Evolutionary conservation across 2,797 vertebrate species (phyloP).

Genomic region (Centroberyx gerrardi): DNA sequence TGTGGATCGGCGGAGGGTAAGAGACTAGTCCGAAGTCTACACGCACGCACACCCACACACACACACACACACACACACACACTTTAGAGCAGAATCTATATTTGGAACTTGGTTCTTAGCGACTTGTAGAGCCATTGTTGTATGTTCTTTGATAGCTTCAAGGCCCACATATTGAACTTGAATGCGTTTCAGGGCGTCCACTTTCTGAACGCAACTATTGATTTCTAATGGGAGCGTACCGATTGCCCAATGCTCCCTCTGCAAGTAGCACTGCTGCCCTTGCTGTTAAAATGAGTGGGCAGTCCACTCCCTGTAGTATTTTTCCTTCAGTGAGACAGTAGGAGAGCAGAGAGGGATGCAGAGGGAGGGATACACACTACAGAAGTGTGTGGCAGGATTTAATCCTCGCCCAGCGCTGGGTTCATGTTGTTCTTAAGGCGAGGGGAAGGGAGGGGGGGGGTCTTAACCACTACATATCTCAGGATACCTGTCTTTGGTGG

Average conservation of each 20-base stretch:
- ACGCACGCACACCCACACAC: conserved; percentile 10
- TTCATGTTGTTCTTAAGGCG: no score
- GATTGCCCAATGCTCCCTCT: not conserved
- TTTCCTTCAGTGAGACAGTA: not conserved
- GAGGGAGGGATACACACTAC: not conserved
- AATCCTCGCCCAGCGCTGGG: no score
- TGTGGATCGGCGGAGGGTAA: not conserved
- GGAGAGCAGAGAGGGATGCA: not conserved
- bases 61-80: not conserved
- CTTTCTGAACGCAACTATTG: not conserved
- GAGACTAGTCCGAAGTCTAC: conserved; percentile 12
- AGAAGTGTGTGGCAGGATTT: no score
- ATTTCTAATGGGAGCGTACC: not conserved
- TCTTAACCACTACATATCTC: not conserved
- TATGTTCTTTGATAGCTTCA: conserved; percentile 1
- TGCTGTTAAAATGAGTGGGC: not conserved
- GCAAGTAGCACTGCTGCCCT: not conserved
- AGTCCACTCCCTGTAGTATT: not conserved
- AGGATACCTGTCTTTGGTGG: conserved; percentile 52
- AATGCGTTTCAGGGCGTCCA: not conserved
- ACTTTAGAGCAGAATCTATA: conserved; percentile 16
- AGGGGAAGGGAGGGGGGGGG: no score
- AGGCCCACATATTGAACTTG: not conserved
- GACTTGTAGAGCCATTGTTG: conserved; percentile 19
- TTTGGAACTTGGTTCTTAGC: conserved; percentile 29